Evolutionary conservation across 2,797 vertebrate genomes (phyloP).

Genomic region (Lagocephalus sceleratus): DNA sequence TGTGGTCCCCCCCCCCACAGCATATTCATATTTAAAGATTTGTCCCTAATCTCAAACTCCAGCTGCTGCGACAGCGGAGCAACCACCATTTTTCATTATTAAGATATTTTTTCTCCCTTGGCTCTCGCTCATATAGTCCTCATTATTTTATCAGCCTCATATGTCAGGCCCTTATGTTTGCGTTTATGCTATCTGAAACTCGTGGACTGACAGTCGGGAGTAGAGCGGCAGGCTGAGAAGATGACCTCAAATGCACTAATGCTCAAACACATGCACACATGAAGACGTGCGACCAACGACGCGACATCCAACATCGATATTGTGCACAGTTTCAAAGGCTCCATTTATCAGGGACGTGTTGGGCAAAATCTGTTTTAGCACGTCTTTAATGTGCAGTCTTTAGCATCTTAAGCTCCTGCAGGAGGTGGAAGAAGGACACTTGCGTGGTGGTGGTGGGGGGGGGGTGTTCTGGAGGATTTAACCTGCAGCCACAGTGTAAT

Average conservation of each 20-base stretch:
- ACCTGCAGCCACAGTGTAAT: constrained; percentile 18
- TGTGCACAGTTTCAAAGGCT: no score
- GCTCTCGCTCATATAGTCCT: constrained; percentile 29
- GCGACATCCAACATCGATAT: no score
- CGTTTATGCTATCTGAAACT: background rate
- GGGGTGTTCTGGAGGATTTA: constrained; percentile 16
- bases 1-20: background rate
- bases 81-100: constrained; percentile 29
- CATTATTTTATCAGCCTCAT: constrained; percentile 21
- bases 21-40: background rate
- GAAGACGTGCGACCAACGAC: no score
- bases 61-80: constrained; percentile 39
- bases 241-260: background rate
- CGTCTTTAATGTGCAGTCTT: background rate
- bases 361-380: background rate
- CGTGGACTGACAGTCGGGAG: background rate
- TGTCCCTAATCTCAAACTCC: constrained; percentile 15
- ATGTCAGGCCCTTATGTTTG: constrained; percentile 9
- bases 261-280: no score
- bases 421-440: background rate
- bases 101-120: constrained; percentile 37
- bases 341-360: background rate
- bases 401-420: constrained; percentile 1
- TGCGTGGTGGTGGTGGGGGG: background rate
- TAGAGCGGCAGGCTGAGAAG: background rate